These are phyloP conservation scores for Aradus depressus DNA, from an alignment of 2,888 invertebrate genomes.

Conservation along the genomic window DNA sequence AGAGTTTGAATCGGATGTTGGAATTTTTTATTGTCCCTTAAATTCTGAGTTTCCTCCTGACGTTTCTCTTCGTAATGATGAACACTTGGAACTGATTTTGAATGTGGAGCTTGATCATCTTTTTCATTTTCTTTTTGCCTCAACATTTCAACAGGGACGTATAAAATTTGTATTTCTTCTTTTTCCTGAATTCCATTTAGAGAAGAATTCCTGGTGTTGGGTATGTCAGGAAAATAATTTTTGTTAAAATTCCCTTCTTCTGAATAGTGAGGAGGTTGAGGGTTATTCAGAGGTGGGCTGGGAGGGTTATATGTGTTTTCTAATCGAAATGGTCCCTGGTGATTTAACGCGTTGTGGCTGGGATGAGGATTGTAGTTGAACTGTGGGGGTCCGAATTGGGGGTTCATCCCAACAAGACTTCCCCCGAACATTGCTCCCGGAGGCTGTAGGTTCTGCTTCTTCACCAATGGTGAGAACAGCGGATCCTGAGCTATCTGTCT, in stretches of 20 bases:
- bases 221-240: slow-evolving; percentile 18
- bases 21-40: too few species aligned
- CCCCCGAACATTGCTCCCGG: slow-evolving; percentile 4
- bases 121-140: slow-evolving; percentile 37
- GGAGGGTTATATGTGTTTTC: too few species aligned
- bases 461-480: slow-evolving; percentile 20
- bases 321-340: too few species aligned
- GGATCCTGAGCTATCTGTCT: slow-evolving; percentile 18
- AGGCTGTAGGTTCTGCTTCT: slow-evolving; percentile 27
- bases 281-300: too few species aligned
- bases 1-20: slow-evolving; percentile 25
- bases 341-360: slow-evolving; percentile 35
- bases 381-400: slow-evolving; percentile 33
- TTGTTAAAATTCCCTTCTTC: slow-evolving; percentile 32
- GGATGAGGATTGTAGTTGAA: slow-evolving; percentile 33
- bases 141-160: slow-evolving; percentile 68
- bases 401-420: neutral
- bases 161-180: slow-evolving; percentile 65
- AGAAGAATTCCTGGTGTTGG: slow-evolving; percentile 14
- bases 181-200: slow-evolving; percentile 35
- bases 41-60: slow-evolving; percentile 13
- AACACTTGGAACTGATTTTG: neutral
- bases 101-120: neutral
- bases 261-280: too few species aligned
- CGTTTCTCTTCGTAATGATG: neutral